Percentiles rank a stretch among this genome's conserved stretches.
Conservation (phyloP, 2,113 vertebrate species). For the Apodemus sylvaticus region DNA sequence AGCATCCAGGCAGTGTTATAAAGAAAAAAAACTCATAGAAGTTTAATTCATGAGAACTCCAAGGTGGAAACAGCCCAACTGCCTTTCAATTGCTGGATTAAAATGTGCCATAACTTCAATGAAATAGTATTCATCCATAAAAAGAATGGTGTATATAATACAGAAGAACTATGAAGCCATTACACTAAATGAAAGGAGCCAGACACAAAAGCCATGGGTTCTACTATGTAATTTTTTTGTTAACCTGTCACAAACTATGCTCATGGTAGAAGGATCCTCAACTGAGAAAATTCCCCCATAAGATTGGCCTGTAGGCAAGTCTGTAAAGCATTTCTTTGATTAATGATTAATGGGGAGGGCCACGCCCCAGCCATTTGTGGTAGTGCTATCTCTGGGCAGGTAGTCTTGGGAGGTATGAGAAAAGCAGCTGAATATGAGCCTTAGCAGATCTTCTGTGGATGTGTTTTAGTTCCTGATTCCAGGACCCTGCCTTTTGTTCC, state of each 20-base stretch:
- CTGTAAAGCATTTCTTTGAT: neutral
- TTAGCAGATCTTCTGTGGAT: neutral
- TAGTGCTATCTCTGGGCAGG: neutral
- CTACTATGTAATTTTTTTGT: neutral
- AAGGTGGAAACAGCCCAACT: neutral
- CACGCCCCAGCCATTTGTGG: neutral
- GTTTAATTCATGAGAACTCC: neutral
- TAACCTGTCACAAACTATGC: neutral
- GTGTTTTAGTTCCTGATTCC: neutral
- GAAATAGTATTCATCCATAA: neutral
- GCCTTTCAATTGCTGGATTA: neutral
- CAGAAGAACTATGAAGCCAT: neutral
- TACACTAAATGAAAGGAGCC: neutral
- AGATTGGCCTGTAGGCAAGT: neutral
- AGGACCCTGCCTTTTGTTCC: neutral
- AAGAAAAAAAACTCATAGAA: neutral
- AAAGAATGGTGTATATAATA: conserved; percentile 1
- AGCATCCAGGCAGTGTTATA: neutral
- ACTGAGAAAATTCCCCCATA: neutral
- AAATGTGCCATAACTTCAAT: neutral
- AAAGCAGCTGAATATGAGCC: neutral
- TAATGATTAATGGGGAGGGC: neutral
- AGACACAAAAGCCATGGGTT: neutral
- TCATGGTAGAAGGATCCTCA: neutral
- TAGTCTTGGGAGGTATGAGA: neutral